These are phyloP conservation scores for Trichopria drosophilae DNA, from an alignment of 2,888 invertebrate species.

Conservation along the genomic window DNA sequence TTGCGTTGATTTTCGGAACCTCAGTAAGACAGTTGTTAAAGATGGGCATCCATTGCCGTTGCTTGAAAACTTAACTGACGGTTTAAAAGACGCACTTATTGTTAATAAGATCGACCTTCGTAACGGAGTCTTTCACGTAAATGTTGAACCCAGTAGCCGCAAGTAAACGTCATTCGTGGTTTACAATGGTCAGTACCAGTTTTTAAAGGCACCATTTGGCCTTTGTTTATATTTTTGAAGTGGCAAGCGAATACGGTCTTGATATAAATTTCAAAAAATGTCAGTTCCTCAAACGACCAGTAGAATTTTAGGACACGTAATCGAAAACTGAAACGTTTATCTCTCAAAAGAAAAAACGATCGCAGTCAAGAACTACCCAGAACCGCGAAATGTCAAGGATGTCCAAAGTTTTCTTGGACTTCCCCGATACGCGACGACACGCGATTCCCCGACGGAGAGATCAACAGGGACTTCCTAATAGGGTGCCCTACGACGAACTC, in stretches of 20 bases:
- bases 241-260: constrained; percentile 12
- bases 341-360: constrained; percentile 13
- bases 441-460: no score
- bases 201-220: constrained; percentile 15
- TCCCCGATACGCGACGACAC: no score
- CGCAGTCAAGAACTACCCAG: no score
- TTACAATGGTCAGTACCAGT: constrained; percentile 21
- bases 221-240: no score
- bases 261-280: constrained; percentile 20
- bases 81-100: constrained; percentile 2
- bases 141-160: no score
- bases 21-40: constrained; percentile 7
- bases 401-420: no score
- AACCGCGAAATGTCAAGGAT: no score
- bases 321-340: constrained; percentile 20
- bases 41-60: constrained; percentile 11
- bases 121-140: constrained; percentile 15
- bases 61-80: constrained; percentile 6
- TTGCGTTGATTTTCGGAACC: no score
- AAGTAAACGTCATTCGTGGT: no score
- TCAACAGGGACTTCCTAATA: no score
- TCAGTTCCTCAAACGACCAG: constrained; percentile 8
- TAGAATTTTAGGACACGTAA: constrained; percentile 14
- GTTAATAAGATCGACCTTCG: constrained; percentile 3
- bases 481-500: no score